These are phyloP conservation scores for Agrochola lychnidis DNA, from an alignment of 2,888 invertebrate species.

Conservation along the genomic window DNA sequence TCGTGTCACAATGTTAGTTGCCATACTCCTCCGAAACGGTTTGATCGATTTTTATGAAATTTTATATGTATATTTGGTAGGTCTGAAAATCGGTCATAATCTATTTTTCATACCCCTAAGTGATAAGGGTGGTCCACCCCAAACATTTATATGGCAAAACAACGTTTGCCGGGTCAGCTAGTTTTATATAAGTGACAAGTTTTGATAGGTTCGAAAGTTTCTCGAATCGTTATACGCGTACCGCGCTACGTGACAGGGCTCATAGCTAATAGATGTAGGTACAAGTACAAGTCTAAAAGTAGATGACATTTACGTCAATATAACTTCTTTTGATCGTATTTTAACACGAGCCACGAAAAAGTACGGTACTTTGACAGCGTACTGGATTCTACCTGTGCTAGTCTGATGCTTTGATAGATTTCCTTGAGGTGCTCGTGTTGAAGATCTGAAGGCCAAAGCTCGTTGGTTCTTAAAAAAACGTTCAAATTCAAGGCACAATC, in stretches of 20 bases:
- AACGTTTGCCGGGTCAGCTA: no score
- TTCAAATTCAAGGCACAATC: neutral
- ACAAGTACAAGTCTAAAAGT: neutral
- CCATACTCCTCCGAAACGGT: no score
- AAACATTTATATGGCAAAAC: no score
- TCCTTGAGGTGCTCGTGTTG: neutral
- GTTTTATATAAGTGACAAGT: constrained; percentile 29
- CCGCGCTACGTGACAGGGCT: neutral
- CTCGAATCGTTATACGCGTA: neutral
- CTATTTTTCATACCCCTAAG: no score
- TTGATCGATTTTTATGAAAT: no score
- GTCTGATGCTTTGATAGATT: neutral
- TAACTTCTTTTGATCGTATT: neutral
- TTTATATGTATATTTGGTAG: no score
- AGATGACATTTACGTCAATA: neutral
- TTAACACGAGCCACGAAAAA: no score
- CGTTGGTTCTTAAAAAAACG: neutral
- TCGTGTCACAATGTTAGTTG: no score
- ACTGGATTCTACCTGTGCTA: neutral
- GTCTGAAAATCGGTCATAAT: no score
- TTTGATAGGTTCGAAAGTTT: constrained; percentile 14
- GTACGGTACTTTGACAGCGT: neutral
- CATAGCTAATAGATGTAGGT: neutral
- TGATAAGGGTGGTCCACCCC: no score
- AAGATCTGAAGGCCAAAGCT: neutral